These are phyloP conservation scores for Porites lobata DNA, from an alignment of 92 coral and sea anemone species.

Conservation along the genomic window DNA sequence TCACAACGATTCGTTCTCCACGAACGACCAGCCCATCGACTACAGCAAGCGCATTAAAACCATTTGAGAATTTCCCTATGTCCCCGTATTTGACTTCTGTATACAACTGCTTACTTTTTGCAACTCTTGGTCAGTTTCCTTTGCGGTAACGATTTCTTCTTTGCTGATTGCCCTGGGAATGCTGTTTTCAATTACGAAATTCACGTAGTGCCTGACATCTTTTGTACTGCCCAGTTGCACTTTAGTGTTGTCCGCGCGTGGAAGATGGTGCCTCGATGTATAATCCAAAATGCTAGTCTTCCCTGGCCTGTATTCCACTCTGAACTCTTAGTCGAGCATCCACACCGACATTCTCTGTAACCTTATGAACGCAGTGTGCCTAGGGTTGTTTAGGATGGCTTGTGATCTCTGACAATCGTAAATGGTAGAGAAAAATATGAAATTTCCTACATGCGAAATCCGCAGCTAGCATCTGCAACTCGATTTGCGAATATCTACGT, in stretches of 20 bases:
- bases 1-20: constrained; percentile 36
- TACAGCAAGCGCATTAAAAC: constrained; percentile 21
- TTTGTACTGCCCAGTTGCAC: background rate
- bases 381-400: constrained; percentile 34
- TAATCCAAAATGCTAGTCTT: constrained; percentile 43
- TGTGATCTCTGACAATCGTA: constrained; percentile 39
- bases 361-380: background rate
- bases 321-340: constrained; percentile 20
- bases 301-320: constrained; percentile 39
- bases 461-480: constrained; percentile 32
- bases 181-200: background rate
- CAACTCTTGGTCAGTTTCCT: background rate
- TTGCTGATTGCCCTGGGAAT: constrained; percentile 11
- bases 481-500: constrained; percentile 25
- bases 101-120: background rate
- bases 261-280: constrained; percentile 41
- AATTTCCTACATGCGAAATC: constrained; percentile 38
- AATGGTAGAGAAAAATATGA: constrained; percentile 25
- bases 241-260: background rate
- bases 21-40: constrained; percentile 13
- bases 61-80: background rate
- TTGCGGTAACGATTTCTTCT: constrained; percentile 11
- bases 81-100: background rate
- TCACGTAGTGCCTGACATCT: constrained; percentile 4
- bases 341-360: background rate